Evolutionary conservation across 2,888 invertebrate genomes (phyloP).

Genomic region (Calliphora vomitoria): DNA sequence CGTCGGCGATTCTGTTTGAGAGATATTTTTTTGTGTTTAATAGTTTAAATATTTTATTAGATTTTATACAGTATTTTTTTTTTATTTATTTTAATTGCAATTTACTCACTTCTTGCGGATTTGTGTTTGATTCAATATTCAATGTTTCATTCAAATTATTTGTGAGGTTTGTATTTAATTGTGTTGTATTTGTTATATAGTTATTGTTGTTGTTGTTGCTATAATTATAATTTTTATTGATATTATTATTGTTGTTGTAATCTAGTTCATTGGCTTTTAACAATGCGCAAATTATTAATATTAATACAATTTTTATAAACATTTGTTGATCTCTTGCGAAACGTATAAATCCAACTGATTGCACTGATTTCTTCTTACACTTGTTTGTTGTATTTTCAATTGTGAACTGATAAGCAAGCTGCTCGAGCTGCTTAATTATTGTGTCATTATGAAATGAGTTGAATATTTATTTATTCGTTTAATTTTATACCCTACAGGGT

Average conservation of each 20-base stretch:
- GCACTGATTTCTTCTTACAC: constrained; percentile 50
- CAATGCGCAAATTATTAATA: constrained; percentile 66
- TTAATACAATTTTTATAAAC: constrained; percentile 69
- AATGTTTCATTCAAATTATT: constrained; percentile 45
- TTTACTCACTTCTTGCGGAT: constrained; percentile 63
- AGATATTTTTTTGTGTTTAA: not conserved
- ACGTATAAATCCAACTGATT: constrained; percentile 67
- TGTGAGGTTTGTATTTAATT: not conserved
- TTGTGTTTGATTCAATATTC: constrained; percentile 53
- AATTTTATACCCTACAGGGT: too few relatives aligned
- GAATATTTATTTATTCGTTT: not conserved
- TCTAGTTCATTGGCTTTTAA: constrained; percentile 70
- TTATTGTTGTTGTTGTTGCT: constrained; percentile 14
- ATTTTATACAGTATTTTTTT: too few relatives aligned
- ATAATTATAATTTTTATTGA: constrained; percentile 27
- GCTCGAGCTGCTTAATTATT: constrained; percentile 42
- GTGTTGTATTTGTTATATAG: not conserved
- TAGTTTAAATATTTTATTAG: not conserved
- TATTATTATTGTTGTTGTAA: constrained; percentile 30
- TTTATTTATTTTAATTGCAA: not conserved
- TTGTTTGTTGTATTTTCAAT: constrained; percentile 58
- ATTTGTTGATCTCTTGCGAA: constrained; percentile 68
- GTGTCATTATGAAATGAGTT: constrained; percentile 44
- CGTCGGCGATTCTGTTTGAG: constrained; percentile 51
- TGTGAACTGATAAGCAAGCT: constrained; percentile 59